phyloP scores from a whole-genome alignment of 2,797 vertebrate genomes.

The Pagetopsis macropterus region DNA sequence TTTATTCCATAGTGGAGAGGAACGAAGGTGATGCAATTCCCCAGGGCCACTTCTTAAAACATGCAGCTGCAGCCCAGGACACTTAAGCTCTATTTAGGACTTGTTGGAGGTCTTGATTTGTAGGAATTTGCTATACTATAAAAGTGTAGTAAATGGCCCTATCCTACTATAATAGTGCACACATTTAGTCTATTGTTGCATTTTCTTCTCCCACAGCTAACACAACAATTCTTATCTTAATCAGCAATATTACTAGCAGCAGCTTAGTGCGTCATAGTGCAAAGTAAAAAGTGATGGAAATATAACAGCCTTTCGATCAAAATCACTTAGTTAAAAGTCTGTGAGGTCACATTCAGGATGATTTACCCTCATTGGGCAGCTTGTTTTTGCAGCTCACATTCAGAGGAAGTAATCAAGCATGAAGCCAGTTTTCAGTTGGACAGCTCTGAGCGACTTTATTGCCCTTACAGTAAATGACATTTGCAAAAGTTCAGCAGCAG shows the following conservation, averaged over 20 bases:
- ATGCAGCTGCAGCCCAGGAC: conserved; percentile 65
- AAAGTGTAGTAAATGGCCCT: background rate
- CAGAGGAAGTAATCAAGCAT: conserved; percentile 24
- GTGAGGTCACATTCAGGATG: background rate
- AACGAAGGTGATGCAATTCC: conserved; percentile 77
- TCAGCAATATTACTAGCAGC: too few relatives aligned
- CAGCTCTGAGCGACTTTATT: conserved; percentile 30
- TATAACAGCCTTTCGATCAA: background rate
- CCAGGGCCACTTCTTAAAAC: conserved; percentile 55
- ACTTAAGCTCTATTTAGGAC: conserved; percentile 39
- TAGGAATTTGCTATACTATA: background rate
- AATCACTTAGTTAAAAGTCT: background rate
- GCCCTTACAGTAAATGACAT: conserved; percentile 37
- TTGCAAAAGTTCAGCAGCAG: conserved; percentile 31
- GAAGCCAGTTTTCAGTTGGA: conserved; percentile 16
- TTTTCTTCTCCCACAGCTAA: too few relatives aligned
- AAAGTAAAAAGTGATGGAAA: background rate
- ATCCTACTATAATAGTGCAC: background rate
- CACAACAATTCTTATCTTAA: too few relatives aligned
- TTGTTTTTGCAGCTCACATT: conserved; percentile 20
- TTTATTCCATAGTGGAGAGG: conserved; percentile 69
- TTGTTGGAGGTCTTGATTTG: conserved; percentile 24
- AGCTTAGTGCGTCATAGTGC: background rate
- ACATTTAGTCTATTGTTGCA: background rate
- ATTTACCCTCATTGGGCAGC: background rate